Base-by-base conservation (phyloP, 2,888 invertebrate species). In the Megalurothrips usitatus region DNA sequence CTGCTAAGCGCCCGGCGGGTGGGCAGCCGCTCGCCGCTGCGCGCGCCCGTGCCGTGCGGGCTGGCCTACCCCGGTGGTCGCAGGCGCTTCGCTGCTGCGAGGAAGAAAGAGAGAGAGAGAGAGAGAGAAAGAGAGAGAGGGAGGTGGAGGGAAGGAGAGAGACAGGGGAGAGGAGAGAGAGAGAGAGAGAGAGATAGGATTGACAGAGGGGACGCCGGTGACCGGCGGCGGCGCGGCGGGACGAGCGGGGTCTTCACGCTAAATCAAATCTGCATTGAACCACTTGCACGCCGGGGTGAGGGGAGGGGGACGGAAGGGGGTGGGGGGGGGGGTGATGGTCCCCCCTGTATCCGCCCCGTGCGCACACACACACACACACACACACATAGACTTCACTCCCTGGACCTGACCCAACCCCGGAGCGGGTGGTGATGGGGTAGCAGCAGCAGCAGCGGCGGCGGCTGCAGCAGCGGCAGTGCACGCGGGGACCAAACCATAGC, bases 191-290 rank as follows among this genome's bases (percentile, higher is more conserved):
- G 52, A 2, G 52, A 52, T 52, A 52, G 52, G 52, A 52, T 14
- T 52, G 14, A 52, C 9, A 6, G 52, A 52, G 8, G 52, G 17
- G 52, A 52, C n/a, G n/a, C n/a, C n/a, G n/a, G n/a, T n/a, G n/a
- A n/a, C n/a, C n/a, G n/a, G n/a, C n/a, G n/a, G n/a, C 52, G 11
- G 58, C 58, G 19, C 58, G 58, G 14, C 58, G 19, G 19, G 2
- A 17, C 52, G 14, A 12, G 52, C 2, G 58, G 34, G 58, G 58
- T 58, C 68, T 75, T 75, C 68, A 75, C 68, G 23, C 68, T 75
- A 75, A 75, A 75, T 75, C 68, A 75, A 75, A 75, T 75, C 68
- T 75, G 68, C 68, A 26, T 58, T 58, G 58, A 11, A n/a, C 23
- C 23, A 23, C 23, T n/a, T 2, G 68, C 23, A 23, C 58, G 58